Evolutionary conservation across 2,113 vertebrate species (phyloP), one percentile per base, ranked within the genome.

Genomic region (Lagopus leucura): DNA sequence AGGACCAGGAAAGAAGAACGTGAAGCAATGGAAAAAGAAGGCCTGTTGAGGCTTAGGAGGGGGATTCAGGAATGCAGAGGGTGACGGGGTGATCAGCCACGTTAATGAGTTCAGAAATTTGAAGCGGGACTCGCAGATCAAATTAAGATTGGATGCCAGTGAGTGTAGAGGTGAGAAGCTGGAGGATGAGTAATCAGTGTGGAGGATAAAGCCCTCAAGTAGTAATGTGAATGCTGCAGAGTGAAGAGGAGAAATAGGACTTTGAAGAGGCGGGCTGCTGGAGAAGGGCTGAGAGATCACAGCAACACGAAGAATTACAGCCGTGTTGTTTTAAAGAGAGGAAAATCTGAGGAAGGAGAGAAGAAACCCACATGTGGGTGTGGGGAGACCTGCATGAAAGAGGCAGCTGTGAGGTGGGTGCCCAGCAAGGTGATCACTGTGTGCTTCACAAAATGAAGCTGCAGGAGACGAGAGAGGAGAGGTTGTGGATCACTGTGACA

Each of bases 101-200:
- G 34, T 24, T 65, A 70, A 70, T 30, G 30, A 82, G 50, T 45
- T 80, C 42, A 57, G 89, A 75, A 76, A 48, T 19, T 20, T 47
- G 34, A 75, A 64, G 86, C 4, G 0, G 64, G 27, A 30, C 64
- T 83, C 17, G 0, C 16, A 48, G 58, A 76, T 72, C 21, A 8
- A 17, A 25, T 45, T 52, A 22, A 58, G 72, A n/a, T 72, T 76
- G 36, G 73, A 30, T 83, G 82, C 67, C 45, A 27, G 63, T 10
- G 73, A 91, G 57, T 11, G 4, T 22, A 55, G 25, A 3, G 69
- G 30, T 42, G 78, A 80, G 64, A 58, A 72, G 64, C 3, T 80
- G 89, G 64, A 87, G 86, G 77, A 72, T 89, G 91, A 93, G 86
- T 63, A 91, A 87, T 93, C 78, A 8, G 12, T 43, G 94, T 89